Base-by-base conservation (phyloP, 2,888 invertebrate genomes). In the Xestia c-nigrum region DNA sequence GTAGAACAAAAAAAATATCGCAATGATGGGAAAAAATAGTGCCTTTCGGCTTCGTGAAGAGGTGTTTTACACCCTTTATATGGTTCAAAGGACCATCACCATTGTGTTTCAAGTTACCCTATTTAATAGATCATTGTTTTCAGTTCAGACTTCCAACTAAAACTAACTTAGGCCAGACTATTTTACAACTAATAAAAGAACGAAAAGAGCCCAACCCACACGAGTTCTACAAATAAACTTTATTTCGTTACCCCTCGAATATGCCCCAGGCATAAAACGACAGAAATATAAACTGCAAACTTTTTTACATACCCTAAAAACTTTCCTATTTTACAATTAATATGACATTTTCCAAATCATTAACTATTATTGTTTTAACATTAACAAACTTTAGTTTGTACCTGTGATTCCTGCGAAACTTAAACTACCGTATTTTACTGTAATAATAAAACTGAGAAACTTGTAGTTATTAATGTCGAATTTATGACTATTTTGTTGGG, bases 401-500 rank as follows among this genome's bases (percentile, higher is more conserved):
- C 80, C 81, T 61, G 77, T 61, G 46, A 64, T 43, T 64, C 43
- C 43, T 43, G 64, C n/a, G 43, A 43, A 84, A 73, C 72, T 75
- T 12, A 72, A 76, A 81, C 85, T 76, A 81, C 81, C 87, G 76
- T 70, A 50, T 74, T 88, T 88, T 80, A 87, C 68, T 65, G 73
- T 68, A n/a, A 76, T 74, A 80, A 83, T 88, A 85, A 87, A 88
- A 87, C 69, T 77, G 65, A 67, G 67, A 74, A 72, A 76, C 40
- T 76, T 66, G 74, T 84, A 71, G 71, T 71, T 87, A 87, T 88
- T 88, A 93, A 93, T 92, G 92, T 90, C 85, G 87, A 90, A 94
- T 95, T 95, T 95, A 95, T 94, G 85, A 89, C 89, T 90, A 86
- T 91, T 93, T 87, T 85, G 84, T 87, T 74, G 57, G 73, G 69